Evolutionary conservation across 2,113 vertebrate species (phyloP).

Genomic region (Helogale parvula): DNA sequence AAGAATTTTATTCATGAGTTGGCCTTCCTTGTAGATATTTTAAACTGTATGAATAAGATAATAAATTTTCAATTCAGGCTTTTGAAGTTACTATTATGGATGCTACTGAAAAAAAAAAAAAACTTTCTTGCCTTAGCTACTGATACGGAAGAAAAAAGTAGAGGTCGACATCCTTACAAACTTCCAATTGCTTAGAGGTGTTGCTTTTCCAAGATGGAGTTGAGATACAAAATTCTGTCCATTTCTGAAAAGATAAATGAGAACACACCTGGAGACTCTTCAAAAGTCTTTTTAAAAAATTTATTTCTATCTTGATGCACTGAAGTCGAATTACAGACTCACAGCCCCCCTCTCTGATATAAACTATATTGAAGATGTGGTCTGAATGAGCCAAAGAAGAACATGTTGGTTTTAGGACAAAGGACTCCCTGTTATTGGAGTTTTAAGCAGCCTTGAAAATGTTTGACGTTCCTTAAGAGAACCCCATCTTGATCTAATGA

Average conservation of each 20-base stretch:
- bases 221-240: conserved; percentile 41
- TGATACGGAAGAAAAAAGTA: neutral
- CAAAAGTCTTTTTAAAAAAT: conserved; percentile 12
- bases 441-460: neutral
- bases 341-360: neutral
- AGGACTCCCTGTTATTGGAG: neutral
- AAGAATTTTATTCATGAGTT: neutral
- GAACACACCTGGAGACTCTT: conserved; percentile 42
- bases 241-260: conserved; percentile 63
- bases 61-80: conserved; percentile 52
- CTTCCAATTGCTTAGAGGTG: neutral
- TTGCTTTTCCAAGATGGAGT: conserved; percentile 38
- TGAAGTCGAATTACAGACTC: conserved; percentile 38
- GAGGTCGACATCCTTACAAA: neutral
- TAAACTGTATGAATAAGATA: conserved; percentile 33
- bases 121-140: neutral
- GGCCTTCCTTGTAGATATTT: conserved; percentile 15
- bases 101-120: neutral
- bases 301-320: conserved; percentile 37
- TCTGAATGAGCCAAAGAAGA: neutral
- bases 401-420: neutral
- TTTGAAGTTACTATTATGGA: conserved; percentile 34
- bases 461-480: neutral
- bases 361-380: conserved; percentile 21
- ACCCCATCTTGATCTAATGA: neutral